phyloP scores from a whole-genome alignment of 2,888 invertebrate species.

The Pammene aurita region DNA sequence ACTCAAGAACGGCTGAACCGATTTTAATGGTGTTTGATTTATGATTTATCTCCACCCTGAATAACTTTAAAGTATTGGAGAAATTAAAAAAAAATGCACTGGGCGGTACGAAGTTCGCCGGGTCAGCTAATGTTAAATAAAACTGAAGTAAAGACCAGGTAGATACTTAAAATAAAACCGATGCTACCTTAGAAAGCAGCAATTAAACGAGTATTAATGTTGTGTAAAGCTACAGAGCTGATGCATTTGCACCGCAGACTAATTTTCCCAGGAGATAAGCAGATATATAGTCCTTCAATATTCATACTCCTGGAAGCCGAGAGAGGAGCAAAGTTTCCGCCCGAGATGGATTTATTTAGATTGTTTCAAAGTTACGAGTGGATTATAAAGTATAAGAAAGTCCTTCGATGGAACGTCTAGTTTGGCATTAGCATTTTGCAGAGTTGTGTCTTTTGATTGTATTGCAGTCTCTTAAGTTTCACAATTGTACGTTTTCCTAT shows the following conservation, averaged over 20 bases:
- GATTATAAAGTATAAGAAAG: conserved; percentile 32
- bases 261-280: conserved; percentile 56
- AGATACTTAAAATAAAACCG: neutral
- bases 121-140: too few species aligned
- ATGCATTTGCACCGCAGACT: conserved; percentile 43
- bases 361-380: conserved; percentile 32
- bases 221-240: neutral
- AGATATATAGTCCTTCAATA: conserved; percentile 62
- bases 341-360: conserved; percentile 39
- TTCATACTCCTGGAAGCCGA: conserved; percentile 59
- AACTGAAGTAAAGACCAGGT: too few species aligned
- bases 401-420: conserved; percentile 3
- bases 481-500: too few species aligned
- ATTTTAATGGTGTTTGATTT: too few species aligned
- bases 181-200: neutral
- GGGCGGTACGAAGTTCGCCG: too few species aligned
- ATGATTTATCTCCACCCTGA: too few species aligned
- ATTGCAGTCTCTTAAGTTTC: neutral
- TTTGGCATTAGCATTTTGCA: neutral
- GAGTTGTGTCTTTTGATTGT: neutral
- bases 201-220: neutral
- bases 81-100: too few species aligned
- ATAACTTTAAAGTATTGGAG: too few species aligned
- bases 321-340: conserved; percentile 23
- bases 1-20: too few species aligned